Evolutionary conservation across 2,113 vertebrate species (phyloP).

Genomic region (Amphiprion ocellaris): DNA sequence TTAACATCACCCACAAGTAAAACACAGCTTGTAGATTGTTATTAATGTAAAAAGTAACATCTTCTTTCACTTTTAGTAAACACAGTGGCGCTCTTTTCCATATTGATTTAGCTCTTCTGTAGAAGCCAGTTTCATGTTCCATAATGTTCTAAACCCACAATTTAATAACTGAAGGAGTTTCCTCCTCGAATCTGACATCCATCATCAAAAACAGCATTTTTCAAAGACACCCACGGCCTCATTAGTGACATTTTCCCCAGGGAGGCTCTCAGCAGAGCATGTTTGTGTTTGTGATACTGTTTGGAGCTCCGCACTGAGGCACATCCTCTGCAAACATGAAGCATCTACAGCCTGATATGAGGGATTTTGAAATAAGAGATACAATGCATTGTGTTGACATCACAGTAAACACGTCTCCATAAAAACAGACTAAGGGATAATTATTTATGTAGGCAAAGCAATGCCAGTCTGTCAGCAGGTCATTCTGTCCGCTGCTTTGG

Average conservation of each 20-base stretch:
- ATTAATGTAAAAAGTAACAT: neutral
- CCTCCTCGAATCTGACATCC: neutral
- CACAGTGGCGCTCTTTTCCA: too few species aligned
- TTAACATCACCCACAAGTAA: slow-evolving; percentile 1
- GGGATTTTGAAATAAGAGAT: neutral
- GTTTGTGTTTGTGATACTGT: slow-evolving; percentile 30
- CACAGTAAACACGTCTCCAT: neutral
- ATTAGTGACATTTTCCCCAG: slow-evolving; percentile 15
- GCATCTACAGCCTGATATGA: neutral
- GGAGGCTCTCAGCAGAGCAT: slow-evolving; percentile 16
- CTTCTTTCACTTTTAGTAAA: neutral
- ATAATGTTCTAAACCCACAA: slow-evolving; percentile 12
- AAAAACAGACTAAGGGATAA: neutral
- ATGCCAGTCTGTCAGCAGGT: too few species aligned
- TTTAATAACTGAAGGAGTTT: slow-evolving; percentile 11
- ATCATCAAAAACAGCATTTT: neutral
- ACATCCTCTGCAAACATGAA: neutral
- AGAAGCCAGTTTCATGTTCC: neutral
- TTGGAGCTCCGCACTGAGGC: slow-evolving; percentile 2
- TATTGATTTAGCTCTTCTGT: neutral
- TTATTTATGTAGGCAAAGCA: neutral
- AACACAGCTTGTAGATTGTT: neutral
- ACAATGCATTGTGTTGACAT: slow-evolving; percentile 6
- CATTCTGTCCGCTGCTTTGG: too few species aligned
- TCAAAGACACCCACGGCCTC: slow-evolving; percentile 17